Evolutionary conservation across 2,113 vertebrate genomes (phyloP).

Genomic region (Brachionichthys hirsutus): DNA sequence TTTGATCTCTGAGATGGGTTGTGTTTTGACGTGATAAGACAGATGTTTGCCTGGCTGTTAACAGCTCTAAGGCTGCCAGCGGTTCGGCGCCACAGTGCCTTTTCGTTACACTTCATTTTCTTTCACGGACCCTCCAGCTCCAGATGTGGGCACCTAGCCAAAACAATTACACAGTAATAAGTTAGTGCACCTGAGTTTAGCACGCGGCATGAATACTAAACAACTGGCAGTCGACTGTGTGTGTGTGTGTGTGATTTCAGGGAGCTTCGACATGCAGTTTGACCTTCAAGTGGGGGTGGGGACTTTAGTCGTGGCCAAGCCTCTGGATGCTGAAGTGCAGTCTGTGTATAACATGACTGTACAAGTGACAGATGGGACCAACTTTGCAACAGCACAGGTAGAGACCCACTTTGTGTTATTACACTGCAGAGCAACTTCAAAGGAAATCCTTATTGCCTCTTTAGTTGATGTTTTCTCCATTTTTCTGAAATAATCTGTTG

Average conservation of each 20-base stretch:
- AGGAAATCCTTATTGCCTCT: conserved; percentile 46
- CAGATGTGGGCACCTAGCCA: conserved; percentile 61
- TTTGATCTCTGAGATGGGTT: conserved; percentile 71
- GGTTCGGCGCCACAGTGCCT: conserved; percentile 42
- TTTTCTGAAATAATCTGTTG: conserved; percentile 46
- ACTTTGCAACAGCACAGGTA: conserved; percentile 91
- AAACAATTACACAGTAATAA: conserved; percentile 74
- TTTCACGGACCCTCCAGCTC: conserved; percentile 59
- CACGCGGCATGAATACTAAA: conserved; percentile 52
- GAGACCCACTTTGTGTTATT: conserved; percentile 31
- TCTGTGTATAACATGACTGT: conserved; percentile 94
- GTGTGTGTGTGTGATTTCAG: conserved; percentile 68
- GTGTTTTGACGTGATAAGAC: conserved; percentile 74
- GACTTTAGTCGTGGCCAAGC: conserved; percentile 90
- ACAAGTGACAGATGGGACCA: conserved; percentile 96
- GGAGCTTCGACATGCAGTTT: conserved; percentile 92
- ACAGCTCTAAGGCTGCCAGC: conserved; percentile 56
- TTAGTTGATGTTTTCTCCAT: conserved; percentile 12
- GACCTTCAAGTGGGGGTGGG: conserved; percentile 91
- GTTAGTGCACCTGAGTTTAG: conserved; percentile 69
- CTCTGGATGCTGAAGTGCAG: conserved; percentile 91
- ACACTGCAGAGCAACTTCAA: conserved; percentile 31
- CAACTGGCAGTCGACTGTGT: conserved; percentile 17
- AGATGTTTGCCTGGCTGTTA: conserved; percentile 70
- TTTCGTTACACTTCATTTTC: conserved; percentile 65